Percentiles rank a stretch among this genome's conserved stretches.
phyloP scores from a whole-genome alignment of 2,797 vertebrate genomes.

The Squalus acanthias region DNA sequence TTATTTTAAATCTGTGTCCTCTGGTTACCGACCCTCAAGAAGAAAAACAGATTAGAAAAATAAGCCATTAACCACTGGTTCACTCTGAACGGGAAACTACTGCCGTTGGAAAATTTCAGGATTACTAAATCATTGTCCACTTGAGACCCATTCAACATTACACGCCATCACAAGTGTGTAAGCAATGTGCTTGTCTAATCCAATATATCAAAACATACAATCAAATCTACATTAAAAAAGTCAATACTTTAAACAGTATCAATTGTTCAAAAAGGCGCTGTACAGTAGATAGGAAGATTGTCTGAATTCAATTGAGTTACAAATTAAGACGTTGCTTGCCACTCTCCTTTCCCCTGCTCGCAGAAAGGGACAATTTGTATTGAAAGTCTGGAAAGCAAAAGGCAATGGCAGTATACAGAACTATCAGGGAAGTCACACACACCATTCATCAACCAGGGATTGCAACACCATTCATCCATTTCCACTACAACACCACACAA shows the following conservation, averaged over 20 bases:
- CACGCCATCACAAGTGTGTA: too few relatives aligned
- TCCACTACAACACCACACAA: not conserved
- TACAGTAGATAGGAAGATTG: not conserved
- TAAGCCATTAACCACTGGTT: not conserved
- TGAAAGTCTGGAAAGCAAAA: not conserved
- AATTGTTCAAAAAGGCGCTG: not conserved
- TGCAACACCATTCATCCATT: not conserved
- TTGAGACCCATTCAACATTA: too few relatives aligned
- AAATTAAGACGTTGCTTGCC: not conserved
- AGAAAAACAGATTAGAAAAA: not conserved
- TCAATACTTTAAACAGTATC: not conserved
- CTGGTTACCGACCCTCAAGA: not conserved
- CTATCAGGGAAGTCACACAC: not conserved
- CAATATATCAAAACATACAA: not conserved
- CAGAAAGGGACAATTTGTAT: not conserved
- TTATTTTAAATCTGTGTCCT: not conserved
- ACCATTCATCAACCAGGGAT: not conserved
- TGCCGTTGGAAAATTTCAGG: too few relatives aligned
- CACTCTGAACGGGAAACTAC: not conserved
- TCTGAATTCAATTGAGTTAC: not conserved
- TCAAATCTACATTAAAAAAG: not conserved
- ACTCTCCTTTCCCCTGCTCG: not conserved
- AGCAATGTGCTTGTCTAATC: not conserved
- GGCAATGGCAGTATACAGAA: not conserved
- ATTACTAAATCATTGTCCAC: too few relatives aligned